Conservation (phyloP, 2,113 vertebrate species). For the Lophochroa leadbeateri region DNA sequence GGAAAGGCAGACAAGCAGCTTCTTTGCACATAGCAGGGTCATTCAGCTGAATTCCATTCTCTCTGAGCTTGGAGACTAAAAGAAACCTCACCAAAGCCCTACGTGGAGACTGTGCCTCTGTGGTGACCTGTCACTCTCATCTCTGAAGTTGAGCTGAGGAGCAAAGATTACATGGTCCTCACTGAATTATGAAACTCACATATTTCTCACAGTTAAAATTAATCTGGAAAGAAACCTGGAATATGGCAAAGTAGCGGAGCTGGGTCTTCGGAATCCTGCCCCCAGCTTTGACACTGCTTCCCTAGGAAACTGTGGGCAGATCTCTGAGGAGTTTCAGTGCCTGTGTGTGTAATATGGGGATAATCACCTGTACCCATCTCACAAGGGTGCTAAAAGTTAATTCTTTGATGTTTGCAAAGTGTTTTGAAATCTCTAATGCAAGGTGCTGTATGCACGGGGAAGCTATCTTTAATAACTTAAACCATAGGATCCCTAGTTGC, state of each 20-base stretch:
- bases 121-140: background rate
- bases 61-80: background rate
- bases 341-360: background rate
- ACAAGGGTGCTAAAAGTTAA: background rate
- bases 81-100: constrained; percentile 15
- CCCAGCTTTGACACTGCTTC: background rate
- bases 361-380: background rate
- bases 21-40: background rate
- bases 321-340: background rate
- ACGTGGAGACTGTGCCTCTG: background rate
- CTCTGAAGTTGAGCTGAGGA: background rate
- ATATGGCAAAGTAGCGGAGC: background rate
- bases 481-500: background rate
- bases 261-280: background rate
- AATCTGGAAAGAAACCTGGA: background rate
- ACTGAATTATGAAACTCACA: background rate
- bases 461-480: background rate
- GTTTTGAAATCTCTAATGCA: background rate
- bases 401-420: background rate
- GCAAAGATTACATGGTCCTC: background rate
- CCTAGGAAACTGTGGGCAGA: background rate
- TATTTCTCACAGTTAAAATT: background rate
- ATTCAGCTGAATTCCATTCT: background rate
- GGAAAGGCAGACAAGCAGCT: rapidly evolving
- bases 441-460: background rate